Evolutionary conservation across 2,888 invertebrate genomes (phyloP), one percentile per base, ranked within the genome.

Genomic region (Lasius fuliginosus): DNA sequence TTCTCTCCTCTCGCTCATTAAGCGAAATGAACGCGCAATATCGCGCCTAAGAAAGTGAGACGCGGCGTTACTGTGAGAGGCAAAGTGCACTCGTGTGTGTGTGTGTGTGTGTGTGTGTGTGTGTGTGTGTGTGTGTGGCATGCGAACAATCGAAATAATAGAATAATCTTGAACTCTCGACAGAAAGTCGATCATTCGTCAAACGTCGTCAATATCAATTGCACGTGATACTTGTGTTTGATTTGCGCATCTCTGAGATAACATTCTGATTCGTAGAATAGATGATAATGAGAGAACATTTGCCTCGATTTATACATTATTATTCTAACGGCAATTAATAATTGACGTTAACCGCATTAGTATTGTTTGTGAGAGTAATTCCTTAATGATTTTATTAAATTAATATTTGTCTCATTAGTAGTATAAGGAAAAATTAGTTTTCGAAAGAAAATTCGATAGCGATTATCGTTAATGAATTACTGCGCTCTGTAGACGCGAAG

Each of bases 11-110:
- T 73, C 36, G 81, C 42, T 65, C 71, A 56, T 69, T 56, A 68
- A 71, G 56, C 40, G 81, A 84, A 73, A 68, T 82, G 56, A 56
- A 36, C 27, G 67, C 30, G 73, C 58, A 36, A 56, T 42, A 73
- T 53, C 42, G 60, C 77, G 69, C 42, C 40, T 62, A 64, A 46
- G 82, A 84, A 84, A 73, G 73, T 65, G 82, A 82, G 46, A 58
- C 64, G 53, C 53, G n/a, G 71, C 36, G 36, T 27, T n/a, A 42
- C 18, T 18, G 68, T 18, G 36, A 58, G 36, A 12, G 58, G 30
- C 56, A 40, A 67, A 30, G 49, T 12, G 18, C 65, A 60, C 53
- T 36, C 53, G n/a, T 64, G 23, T 18, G 18, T 18, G 11, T 46
- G 23, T 23, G 23, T 23, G 23, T 23, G 23, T 0, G 23, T 23